Conservation (phyloP, 2,113 vertebrate species). For the Hemicordylus capensis region DNA sequence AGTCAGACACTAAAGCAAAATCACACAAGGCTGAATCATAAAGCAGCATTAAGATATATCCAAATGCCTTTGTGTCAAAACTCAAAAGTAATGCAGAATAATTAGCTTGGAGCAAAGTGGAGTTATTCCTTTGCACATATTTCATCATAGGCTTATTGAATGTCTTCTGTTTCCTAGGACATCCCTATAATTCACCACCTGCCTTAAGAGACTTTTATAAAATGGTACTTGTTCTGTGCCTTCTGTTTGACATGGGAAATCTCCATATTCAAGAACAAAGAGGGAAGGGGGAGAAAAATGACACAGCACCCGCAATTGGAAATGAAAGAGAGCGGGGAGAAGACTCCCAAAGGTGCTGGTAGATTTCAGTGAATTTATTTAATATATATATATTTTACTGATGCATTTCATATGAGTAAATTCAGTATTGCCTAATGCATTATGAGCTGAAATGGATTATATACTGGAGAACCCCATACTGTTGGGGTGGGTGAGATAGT, state of each 20-base stretch:
- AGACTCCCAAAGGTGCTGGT: no score
- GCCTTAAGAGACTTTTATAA: background rate
- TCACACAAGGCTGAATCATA: background rate
- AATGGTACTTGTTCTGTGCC: background rate
- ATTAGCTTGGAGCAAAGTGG: background rate
- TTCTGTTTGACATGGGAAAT: background rate
- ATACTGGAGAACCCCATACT: no score
- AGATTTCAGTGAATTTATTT: no score
- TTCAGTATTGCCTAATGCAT: no score
- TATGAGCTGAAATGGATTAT: no score
- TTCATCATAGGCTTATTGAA: slow-evolving; percentile 25
- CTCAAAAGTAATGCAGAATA: background rate
- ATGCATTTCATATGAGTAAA: no score
- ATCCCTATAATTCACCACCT: slow-evolving; percentile 5
- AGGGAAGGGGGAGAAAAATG: no score
- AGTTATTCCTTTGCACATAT: background rate
- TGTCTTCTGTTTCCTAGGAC: background rate
- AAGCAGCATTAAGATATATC: background rate
- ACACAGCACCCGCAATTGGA: no score
- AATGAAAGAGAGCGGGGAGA: no score
- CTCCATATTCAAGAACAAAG: fast-evolving
- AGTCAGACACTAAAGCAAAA: background rate
- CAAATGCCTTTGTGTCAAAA: background rate
- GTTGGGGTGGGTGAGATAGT: no score
- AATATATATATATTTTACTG: no score